Base-by-base conservation (phyloP, 2,113 vertebrate species). In the Dipodomys merriami region DNA sequence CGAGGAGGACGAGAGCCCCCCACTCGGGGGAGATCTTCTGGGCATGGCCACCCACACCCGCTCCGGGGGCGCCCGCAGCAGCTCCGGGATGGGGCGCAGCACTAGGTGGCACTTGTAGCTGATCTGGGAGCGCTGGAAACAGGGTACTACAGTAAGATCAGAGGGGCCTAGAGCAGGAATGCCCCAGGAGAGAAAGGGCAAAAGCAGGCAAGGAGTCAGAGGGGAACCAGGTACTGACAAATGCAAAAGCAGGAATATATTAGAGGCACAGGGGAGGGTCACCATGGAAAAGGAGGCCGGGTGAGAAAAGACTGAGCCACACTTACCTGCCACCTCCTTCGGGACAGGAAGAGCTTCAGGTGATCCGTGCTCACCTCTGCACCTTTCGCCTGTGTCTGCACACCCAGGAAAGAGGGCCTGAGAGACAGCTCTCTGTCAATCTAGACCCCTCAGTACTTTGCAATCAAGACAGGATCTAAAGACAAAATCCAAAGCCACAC, bases 91-190 rank as follows among this genome's bases (percentile, higher is more conserved):
- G 0, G 99, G 99, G 82, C 99, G 98, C 98, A 99, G 98, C 90
- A 99, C 99, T 99, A 99, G 99, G 96, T 99, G 99, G 95, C 99
- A 99, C 97, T 99, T 99, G 97, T 99, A 99, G 98, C 98, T 99
- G 98, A 99, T 99, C 87, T 99, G 98, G 0, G 99, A 99, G 83
- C 99, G 98, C 99, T 99, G 96, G 79, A 97, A 96, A 93, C 91
- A 35, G 60, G 0, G 83, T 0, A 29, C 80, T 68, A 80, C 46
- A 83, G 67, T 97, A 93, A 96, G 94, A 64, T 19, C 73, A 16
- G 18, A 39, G 65, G 22, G 53, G 0, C 13, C 57, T 8, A 3
- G 13, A n/a, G 71, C 57, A 6, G 15, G 13, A 84, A 23, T 7
- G 9, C 92, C 44, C 62, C 2, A 6, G 35, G 13, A 23, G 69